These are phyloP conservation scores for Sebastes kiyomatsui DNA, from an alignment of 2,797 vertebrate species.

Conservation along the genomic window DNA sequence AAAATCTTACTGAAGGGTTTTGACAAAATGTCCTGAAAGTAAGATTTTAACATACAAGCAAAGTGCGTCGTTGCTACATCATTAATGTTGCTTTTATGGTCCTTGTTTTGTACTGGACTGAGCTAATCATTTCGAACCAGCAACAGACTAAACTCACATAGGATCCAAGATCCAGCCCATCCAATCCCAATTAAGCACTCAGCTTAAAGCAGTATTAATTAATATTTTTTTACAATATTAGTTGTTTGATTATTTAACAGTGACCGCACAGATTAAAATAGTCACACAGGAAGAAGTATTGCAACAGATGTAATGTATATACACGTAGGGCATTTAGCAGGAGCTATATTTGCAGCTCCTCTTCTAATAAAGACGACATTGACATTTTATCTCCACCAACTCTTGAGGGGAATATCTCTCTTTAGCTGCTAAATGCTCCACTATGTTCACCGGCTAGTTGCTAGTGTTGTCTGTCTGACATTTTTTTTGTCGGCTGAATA, in stretches of 20 bases:
- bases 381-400: no score
- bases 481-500: no score
- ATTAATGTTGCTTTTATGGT: not conserved
- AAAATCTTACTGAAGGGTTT: not conserved
- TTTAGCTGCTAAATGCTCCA: not conserved
- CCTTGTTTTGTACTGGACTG: not conserved
- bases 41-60: not conserved
- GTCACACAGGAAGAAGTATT: not conserved
- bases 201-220: not conserved
- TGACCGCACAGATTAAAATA: no score
- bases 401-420: not conserved
- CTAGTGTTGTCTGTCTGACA: no score
- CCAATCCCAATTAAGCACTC: not conserved
- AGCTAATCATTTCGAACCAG: not conserved
- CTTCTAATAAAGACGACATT: no score
- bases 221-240: not conserved
- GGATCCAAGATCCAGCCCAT: not conserved
- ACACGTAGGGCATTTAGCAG: no score
- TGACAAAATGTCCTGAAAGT: not conserved
- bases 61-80: not conserved
- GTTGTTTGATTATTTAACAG: no score
- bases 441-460: no score
- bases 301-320: not conserved
- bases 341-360: no score
- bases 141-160: not conserved